Base-by-base conservation (phyloP, 92 coral and sea anemone species). In the Siderastrea siderea region DNA sequence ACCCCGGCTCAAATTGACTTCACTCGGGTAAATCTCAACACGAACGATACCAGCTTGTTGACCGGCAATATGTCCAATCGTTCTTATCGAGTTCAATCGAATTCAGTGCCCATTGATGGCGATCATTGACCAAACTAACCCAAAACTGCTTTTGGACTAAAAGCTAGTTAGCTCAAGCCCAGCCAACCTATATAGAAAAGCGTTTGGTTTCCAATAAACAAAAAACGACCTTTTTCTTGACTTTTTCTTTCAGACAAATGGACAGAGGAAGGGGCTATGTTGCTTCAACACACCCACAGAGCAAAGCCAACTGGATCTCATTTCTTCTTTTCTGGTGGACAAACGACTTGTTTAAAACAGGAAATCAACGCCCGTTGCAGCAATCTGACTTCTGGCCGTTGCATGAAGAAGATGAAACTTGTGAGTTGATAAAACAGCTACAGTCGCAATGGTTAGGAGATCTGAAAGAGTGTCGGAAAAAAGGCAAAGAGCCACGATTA, bases 291-390 rank as follows among this genome's bases (percentile, higher is more conserved):
- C 87, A 84, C 11, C 89, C 89, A 59, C 83, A 78, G 71, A 77
- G 89, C 44, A 78, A 76, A 45, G 84, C 84, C 47, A 78, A 78
- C 84, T 66, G 80, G 16, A 68, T 86, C 4, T 86, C 89, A 0
- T 68, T 58, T 63, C 89, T 86, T 14, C 66, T 78, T 26, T 86
- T 86, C n/a, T 86, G 89, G 89, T 86, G 89, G 89, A 86, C 84
- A 14, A 76, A 76, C 84, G 77, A 77, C 54, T 48, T 86, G 77
- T 78, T 86, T 19, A 86, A 68, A 68, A 75, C 75, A 26, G 89
- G 89, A 78, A 77, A 68, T 77, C 75, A 86, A 50, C 89, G 89
- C 15, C 89, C 89, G 48, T 19, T 86, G 58, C 53, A 77, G 43
- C 83, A 86, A 38, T 76, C 89, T 1, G 89, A 86, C 73, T 76